Evolutionary conservation across 1,140 invertebrate genomes (phyloP).

Genomic region (Thaumetopoea pityocampa): DNA sequence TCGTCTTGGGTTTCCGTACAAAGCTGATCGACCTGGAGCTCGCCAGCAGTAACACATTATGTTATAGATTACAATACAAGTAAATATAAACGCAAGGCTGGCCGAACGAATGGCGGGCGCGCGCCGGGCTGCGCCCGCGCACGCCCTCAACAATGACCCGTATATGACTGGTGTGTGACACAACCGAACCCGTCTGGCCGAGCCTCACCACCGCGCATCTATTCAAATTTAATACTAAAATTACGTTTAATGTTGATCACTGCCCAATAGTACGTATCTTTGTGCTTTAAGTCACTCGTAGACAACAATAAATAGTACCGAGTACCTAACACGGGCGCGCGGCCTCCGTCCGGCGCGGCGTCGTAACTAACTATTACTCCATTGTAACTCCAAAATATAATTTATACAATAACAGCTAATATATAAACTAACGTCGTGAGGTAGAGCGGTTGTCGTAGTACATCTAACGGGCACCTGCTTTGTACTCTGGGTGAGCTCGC

Average conservation of each 20-base stretch:
- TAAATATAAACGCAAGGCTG: constrained; percentile 53
- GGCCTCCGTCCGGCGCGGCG: constrained; percentile 52
- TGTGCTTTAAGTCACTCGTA: constrained; percentile 69
- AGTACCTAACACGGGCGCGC: constrained; percentile 50
- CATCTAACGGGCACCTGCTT: constrained; percentile 21
- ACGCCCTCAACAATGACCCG: constrained; percentile 63
- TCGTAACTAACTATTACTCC: constrained; percentile 45
- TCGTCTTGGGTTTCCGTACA: background rate
- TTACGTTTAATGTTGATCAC: constrained; percentile 75
- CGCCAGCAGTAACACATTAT: constrained; percentile 55
- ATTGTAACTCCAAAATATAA: constrained; percentile 68
- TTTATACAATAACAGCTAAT: constrained; percentile 70
- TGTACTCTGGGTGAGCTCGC: constrained; percentile 22
- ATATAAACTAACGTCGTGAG: constrained; percentile 62
- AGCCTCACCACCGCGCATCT: constrained; percentile 55
- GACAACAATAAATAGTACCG: constrained; percentile 62
- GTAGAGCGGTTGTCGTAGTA: constrained; percentile 63
- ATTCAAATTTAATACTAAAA: constrained; percentile 68
- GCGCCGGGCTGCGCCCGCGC: constrained; percentile 44
- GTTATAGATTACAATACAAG: constrained; percentile 64
- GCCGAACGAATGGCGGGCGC: constrained; percentile 35
- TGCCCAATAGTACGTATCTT: constrained; percentile 75
- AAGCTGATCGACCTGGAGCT: constrained; percentile 22
- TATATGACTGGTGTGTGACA: constrained; percentile 59
- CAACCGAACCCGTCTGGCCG: constrained; percentile 56